A percentile compares a stretch with the other conserved stretches of the same genome.
phyloP scores from a whole-genome alignment of 2,113 vertebrate species.

The Sphaerodactylus townsendi region DNA sequence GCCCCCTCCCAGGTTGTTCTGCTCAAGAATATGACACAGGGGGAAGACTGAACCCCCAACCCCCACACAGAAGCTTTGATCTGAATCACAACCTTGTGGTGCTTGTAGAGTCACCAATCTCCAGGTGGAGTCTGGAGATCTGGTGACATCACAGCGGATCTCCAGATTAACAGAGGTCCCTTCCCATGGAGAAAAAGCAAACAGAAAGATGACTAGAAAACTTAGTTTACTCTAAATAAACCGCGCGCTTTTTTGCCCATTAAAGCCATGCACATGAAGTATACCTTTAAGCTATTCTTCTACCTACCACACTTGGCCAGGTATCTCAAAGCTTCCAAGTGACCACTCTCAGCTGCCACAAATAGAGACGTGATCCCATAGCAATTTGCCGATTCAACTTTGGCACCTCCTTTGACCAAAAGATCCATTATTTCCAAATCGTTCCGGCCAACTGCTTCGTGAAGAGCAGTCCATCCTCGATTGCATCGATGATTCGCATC shows the following conservation, averaged over 20 bases:
- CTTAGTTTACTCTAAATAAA: not conserved
- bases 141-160: no score
- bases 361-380: slow-evolving; percentile 91
- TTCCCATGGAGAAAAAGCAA: not conserved
- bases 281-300: rapidly evolving
- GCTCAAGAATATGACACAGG: no score
- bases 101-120: no score
- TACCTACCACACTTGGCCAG: slow-evolving; percentile 82
- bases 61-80: no score
- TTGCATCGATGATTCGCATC: slow-evolving; percentile 81
- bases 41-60: no score
- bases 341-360: slow-evolving; percentile 88
- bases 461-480: slow-evolving; percentile 88
- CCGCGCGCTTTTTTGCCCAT: not conserved
- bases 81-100: no score
- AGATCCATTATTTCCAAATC: slow-evolving; percentile 89
- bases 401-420: slow-evolving; percentile 86
- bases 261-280: not conserved
- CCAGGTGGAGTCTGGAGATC: no score
- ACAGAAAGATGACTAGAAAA: not conserved
- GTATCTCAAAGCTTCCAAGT: slow-evolving; percentile 80
- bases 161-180: no score
- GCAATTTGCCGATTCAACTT: slow-evolving; percentile 80
- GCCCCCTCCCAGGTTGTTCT: no score
- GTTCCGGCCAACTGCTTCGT: slow-evolving; percentile 84